phyloP scores from a whole-genome alignment of 1,140 invertebrate genomes.

The Scaptomyza montana region DNA sequence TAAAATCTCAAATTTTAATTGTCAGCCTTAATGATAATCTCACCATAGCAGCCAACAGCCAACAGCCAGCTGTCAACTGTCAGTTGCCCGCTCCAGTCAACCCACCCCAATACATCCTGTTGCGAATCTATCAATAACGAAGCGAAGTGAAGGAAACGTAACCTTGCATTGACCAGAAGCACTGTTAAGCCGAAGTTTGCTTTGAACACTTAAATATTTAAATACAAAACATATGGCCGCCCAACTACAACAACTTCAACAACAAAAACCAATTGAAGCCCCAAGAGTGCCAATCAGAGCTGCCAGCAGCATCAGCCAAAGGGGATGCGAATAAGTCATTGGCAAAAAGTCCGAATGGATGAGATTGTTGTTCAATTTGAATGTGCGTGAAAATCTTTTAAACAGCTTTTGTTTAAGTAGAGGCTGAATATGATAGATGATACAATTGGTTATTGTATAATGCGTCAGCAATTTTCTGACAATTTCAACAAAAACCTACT shows the following conservation, averaged over 20 bases:
- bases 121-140: slow-evolving; percentile 24
- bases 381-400: background rate
- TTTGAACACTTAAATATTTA: slow-evolving; percentile 65
- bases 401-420: no score
- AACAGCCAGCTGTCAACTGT: no score
- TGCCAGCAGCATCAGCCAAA: background rate
- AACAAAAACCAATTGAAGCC: background rate
- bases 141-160: background rate
- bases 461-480: no score
- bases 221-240: slow-evolving; percentile 41
- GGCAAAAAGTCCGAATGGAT: background rate
- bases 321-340: background rate
- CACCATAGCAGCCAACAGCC: slow-evolving; percentile 30
- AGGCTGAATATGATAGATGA: no score
- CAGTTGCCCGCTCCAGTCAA: background rate
- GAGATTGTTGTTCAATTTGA: background rate
- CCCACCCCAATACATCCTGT: background rate
- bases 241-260: background rate
- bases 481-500: no score
- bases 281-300: background rate
- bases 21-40: slow-evolving; percentile 10
- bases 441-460: no score
- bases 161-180: background rate
- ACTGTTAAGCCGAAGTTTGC: slow-evolving; percentile 54
- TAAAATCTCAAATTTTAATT: slow-evolving; percentile 27